These are phyloP conservation scores for Onychomys leucogaster DNA, from an alignment of 2,797 vertebrate genomes.

Conservation along the genomic window DNA sequence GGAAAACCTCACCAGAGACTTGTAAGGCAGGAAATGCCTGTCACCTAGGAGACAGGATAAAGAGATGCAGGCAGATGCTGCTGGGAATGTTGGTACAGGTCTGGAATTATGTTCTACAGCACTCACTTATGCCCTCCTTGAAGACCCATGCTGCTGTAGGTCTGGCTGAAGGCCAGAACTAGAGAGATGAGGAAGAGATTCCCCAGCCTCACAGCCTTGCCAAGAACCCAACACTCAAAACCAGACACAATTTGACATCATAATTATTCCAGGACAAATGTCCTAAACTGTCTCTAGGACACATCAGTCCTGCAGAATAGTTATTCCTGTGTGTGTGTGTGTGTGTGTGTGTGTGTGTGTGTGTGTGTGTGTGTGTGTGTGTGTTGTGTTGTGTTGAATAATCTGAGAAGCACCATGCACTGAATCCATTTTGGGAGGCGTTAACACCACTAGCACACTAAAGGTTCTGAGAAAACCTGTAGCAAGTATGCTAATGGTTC, in stretches of 20 bases:
- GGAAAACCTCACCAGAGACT: not conserved
- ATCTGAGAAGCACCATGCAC: not conserved
- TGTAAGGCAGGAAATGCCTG: not conserved
- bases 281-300: not conserved
- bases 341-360: not conserved
- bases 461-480: conserved; percentile 28
- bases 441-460: not conserved
- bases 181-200: not conserved
- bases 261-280: not conserved
- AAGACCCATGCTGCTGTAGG: not conserved
- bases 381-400: not conserved
- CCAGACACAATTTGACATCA: not conserved
- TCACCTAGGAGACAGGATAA: not conserved
- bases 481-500: not conserved
- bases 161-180: not conserved
- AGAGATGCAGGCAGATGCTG: not conserved
- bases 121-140: not conserved
- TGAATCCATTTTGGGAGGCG: not conserved
- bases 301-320: not conserved
- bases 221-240: not conserved
- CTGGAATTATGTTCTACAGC: not conserved
- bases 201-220: not conserved
- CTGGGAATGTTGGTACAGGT: not conserved
- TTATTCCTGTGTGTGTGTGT: not conserved
- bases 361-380: not conserved